A percentile compares a stretch with the other conserved stretches of the same genome.
phyloP scores from a whole-genome alignment of 2,113 vertebrate genomes.

The Apodemus speciosus region DNA sequence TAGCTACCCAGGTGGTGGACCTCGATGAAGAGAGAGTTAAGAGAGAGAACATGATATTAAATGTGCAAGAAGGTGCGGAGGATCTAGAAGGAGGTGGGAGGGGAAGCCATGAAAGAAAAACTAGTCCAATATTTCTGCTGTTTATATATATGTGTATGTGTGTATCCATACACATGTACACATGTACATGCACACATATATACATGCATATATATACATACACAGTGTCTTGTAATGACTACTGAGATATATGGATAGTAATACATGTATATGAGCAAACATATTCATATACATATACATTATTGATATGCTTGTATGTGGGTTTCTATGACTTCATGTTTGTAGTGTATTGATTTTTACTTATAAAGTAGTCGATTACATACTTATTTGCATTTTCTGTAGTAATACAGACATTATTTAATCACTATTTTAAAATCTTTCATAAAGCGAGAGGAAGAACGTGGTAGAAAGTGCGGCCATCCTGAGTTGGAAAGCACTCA shows the following conservation, averaged over 20 bases:
- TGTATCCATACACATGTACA: neutral
- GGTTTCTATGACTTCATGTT: neutral
- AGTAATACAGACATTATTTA: slow-evolving; percentile 33
- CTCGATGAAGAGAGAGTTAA: neutral
- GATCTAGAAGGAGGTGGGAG: neutral
- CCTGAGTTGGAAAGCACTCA: slow-evolving; percentile 59
- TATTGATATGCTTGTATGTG: neutral
- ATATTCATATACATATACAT: neutral
- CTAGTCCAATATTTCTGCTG: neutral
- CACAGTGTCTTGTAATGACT: neutral
- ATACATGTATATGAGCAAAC: neutral
- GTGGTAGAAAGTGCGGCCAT: slow-evolving; percentile 30
- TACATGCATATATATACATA: neutral
- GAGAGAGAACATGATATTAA: neutral
- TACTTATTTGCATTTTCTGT: slow-evolving; percentile 47
- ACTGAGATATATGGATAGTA: neutral
- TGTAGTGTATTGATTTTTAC: slow-evolving; percentile 5
- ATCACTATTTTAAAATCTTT: slow-evolving; percentile 57
- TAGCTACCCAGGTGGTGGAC: neutral
- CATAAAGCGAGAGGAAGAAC: slow-evolving; percentile 74
- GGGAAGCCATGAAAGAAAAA: neutral
- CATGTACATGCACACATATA: neutral
- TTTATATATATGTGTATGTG: neutral
- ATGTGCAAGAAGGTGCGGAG: neutral
- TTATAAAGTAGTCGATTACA: neutral